Base-by-base conservation (phyloP, 1,140 invertebrate genomes). In the Lamellibrachia luymesi region DNA sequence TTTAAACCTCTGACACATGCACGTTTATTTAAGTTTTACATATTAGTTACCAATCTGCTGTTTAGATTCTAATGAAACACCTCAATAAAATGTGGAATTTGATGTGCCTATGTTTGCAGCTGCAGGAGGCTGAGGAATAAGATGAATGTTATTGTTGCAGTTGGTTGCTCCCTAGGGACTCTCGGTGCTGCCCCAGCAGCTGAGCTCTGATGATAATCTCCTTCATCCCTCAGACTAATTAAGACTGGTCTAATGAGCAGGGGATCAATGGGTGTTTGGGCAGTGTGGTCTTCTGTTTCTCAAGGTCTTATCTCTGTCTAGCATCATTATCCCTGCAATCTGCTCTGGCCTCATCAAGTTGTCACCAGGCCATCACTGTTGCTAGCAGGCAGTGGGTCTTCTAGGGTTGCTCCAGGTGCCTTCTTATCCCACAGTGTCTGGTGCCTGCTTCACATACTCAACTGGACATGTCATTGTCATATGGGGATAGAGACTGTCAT, bases 201-300 rank as follows among this genome's bases (percentile, higher is more conserved):
- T 80, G 64, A 80, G 64, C 64, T 80, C 64, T 22, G 64, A 80
- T 80, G 64, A 80, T 80, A 80, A 80, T 80, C 64, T 80, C 64
- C 64, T 80, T 80, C 25, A 80, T 80, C 64, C 64, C 64, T 80
- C 64, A 80, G 64, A 80, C 64, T 80, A 80, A 80, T 80, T 80
- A 80, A 80, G 64, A 80, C 64, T 2, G 13, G 13, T 80, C 64
- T 80, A 80, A 80, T 4, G 64, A 80, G 13, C 64, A 80, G 64
- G 64, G 64, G 64, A 80, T 80, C 64, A 80, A 17, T 80, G 64
- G 64, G 64, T 80, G 64, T 80, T 80, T 80, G 64, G 64, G 13
- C 64, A 80, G 64, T 80, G 64, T 80, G 64, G 64, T 80, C 64
- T 80, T 80, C 64, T 80, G 64, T 80, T 80, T 80, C 25, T 10